Evolutionary conservation across 2,888 invertebrate genomes (phyloP).

Genomic region (Tachina lurida): DNA sequence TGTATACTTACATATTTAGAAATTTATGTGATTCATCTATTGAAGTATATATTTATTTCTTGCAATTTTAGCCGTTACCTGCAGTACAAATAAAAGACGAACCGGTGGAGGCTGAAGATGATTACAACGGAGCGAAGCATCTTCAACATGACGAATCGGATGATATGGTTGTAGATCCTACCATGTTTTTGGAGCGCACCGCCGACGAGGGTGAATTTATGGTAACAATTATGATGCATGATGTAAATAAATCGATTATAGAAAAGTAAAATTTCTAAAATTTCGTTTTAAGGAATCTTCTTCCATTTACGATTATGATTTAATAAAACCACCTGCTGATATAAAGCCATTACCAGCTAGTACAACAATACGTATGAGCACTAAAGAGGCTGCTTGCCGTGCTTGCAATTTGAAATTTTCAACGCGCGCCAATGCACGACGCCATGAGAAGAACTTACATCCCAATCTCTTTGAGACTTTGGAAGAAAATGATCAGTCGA

Average conservation of each 20-base stretch:
- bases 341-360: conserved; percentile 66
- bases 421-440: conserved; percentile 82
- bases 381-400: conserved; percentile 81
- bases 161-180: conserved; percentile 82
- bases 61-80: conserved; percentile 79
- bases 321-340: conserved; percentile 62
- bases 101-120: conserved; percentile 80
- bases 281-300: conserved; percentile 62
- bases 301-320: conserved; percentile 62
- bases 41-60: conserved; percentile 39
- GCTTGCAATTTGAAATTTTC: conserved; percentile 83
- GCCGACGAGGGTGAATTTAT: conserved; percentile 80
- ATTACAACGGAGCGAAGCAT: conserved; percentile 76
- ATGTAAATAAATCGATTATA: neutral
- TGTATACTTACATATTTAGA: neutral
- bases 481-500: conserved; percentile 76
- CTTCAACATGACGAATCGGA: conserved; percentile 79
- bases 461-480: conserved; percentile 80
- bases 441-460: conserved; percentile 83
- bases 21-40: conserved; percentile 40
- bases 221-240: conserved; percentile 69
- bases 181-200: conserved; percentile 81
- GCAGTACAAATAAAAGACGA: conserved; percentile 81
- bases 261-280: neutral
- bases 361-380: conserved; percentile 72